Conservation (phyloP, 2,888 invertebrate genomes). For the Cylindroiulus punctatus region DNA sequence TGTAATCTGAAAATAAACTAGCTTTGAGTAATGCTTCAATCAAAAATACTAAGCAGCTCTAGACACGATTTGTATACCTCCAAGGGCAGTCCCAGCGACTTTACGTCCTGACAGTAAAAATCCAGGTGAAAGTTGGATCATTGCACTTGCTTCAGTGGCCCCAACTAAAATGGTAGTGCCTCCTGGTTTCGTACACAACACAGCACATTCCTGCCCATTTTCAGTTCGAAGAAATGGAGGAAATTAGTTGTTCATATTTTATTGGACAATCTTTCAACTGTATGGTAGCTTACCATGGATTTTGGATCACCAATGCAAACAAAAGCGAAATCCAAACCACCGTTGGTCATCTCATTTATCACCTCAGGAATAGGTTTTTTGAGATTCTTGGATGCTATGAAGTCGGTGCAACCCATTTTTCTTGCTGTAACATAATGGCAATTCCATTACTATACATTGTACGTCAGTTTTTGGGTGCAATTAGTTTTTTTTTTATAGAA, state of each 20-base stretch:
- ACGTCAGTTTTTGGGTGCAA: too few relatives aligned
- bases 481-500: too few relatives aligned
- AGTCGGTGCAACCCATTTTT: constrained; percentile 54
- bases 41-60: background rate
- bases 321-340: constrained; percentile 51
- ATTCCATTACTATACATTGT: too few relatives aligned
- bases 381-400: background rate
- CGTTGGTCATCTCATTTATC: constrained; percentile 43
- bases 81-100: constrained; percentile 15
- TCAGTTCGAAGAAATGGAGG: background rate
- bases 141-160: constrained; percentile 1
- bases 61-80: background rate
- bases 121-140: constrained; percentile 11
- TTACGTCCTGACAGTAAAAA: constrained; percentile 29
- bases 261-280: background rate
- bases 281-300: constrained; percentile 57
- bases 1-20: constrained; percentile 48
- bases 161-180: constrained; percentile 51
- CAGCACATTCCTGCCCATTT: constrained; percentile 46
- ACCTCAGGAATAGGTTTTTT: constrained; percentile 48
- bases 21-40: background rate
- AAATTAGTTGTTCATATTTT: background rate
- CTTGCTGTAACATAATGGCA: too few relatives aligned
- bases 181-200: constrained; percentile 19
- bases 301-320: constrained; percentile 54